Percentiles rank a stretch among this genome's conserved stretches.
phyloP scores from a whole-genome alignment of 2,888 invertebrate genomes.

The Cephonodes hylas region DNA sequence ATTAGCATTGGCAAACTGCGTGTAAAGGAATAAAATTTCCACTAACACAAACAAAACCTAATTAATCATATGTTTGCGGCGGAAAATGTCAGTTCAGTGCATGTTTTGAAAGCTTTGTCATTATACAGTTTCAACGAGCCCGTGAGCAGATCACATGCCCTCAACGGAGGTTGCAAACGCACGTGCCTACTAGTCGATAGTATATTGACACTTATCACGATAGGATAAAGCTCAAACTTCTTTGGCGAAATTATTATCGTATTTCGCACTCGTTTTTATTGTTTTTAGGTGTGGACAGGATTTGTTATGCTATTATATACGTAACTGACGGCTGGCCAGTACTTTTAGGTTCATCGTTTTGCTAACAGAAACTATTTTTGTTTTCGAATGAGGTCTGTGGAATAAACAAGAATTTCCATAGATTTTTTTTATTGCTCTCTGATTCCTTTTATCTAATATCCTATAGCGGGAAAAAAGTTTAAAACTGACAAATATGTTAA shows the following conservation, averaged over 20 bases:
- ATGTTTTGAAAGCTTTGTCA: not conserved
- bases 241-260: not conserved
- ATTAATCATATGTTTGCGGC: not conserved
- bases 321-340: too few relatives aligned
- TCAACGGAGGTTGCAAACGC: slow-evolving; percentile 10
- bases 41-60: not conserved
- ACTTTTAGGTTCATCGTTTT: too few relatives aligned
- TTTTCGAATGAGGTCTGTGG: too few relatives aligned
- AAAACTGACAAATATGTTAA: too few relatives aligned
- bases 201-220: not conserved
- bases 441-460: too few relatives aligned
- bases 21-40: not conserved
- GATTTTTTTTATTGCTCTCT: too few relatives aligned
- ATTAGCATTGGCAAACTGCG: not conserved
- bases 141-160: slow-evolving; percentile 29
- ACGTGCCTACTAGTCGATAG: not conserved
- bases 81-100: slow-evolving; percentile 9
- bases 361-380: too few relatives aligned
- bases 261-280: too few relatives aligned
- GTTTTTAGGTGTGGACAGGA: too few relatives aligned
- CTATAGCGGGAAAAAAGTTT: too few relatives aligned
- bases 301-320: too few relatives aligned
- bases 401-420: too few relatives aligned
- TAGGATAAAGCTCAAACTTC: not conserved
- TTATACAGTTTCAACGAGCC: slow-evolving; percentile 15